phyloP scores from a whole-genome alignment of 2,888 invertebrate species.

The Branchipolynoe longqiensis region DNA sequence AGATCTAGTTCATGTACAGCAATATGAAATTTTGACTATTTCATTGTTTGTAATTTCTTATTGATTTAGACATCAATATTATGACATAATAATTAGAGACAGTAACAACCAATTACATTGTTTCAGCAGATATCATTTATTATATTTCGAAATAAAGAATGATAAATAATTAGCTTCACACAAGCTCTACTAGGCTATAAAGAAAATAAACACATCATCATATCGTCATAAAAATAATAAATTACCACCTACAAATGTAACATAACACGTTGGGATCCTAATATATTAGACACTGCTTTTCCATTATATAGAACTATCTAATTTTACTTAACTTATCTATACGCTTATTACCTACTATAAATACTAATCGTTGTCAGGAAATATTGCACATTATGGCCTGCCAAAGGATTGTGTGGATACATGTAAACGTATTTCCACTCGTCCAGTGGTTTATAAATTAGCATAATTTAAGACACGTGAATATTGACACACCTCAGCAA shows the following conservation, averaged over 20 bases:
- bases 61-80: no score
- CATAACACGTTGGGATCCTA: no score
- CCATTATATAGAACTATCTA: no score
- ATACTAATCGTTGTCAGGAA: not conserved
- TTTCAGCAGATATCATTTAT: constrained; percentile 40
- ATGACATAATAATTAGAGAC: not conserved
- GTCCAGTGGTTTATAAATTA: not conserved
- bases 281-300: no score
- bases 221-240: not conserved
- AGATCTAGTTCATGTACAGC: no score
- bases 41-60: no score
- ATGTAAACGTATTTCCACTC: constrained; percentile 20
- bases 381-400: constrained; percentile 55
- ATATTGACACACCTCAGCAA: not conserved
- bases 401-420: constrained; percentile 41
- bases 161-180: not conserved
- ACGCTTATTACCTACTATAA: not conserved
- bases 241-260: not conserved
- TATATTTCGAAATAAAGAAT: constrained; percentile 4
- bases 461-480: constrained; percentile 4
- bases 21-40: no score
- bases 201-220: not conserved
- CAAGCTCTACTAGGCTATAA: not conserved
- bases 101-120: not conserved
- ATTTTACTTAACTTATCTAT: no score